Evolutionary conservation across 2,888 invertebrate genomes (phyloP), one percentile per base, ranked within the genome.

Genomic region (Cerastis rubricosa): DNA sequence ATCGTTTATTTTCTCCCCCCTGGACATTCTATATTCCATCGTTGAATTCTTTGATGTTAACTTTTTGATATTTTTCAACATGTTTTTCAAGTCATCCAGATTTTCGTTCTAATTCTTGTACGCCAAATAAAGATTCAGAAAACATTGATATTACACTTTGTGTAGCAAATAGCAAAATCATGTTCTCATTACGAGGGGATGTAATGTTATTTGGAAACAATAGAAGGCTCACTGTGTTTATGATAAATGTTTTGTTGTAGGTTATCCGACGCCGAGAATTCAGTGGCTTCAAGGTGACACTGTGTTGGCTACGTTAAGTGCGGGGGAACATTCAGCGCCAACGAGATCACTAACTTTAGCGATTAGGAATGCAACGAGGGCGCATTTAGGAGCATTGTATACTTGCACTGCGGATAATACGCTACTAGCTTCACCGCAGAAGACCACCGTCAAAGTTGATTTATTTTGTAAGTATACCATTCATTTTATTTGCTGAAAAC

Each of bases 321-420:
- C 94, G 19, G 91, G 92, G 1, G 94, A 94, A 54, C 85, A 92
- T 14, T 93, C 94, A 69, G 63, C 74, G 22, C 89, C 92, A 0
- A 86, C 92, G 49, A 93, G 96, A 80, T 93, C 95, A 6, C 89
- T 95, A 82, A 90, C 92, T 64, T 87, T 95, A 73, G 90, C 91
- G 2, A 88, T 96, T 71, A 92, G 90, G 59, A 95, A 96, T 75
- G 96, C 96, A 61, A 97, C 97, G 57, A 95, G 98, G 71, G 94
- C 96, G 11, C 98, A 98, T 91, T 96, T 98, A 67, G 97, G 97
- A 71, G 97, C 97, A 35, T 94, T 97, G 7, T 98, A 97, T 92
- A 97, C 97, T 40, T 98, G 98, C 91, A 97, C 97, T 89, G 98
- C 98, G 19, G 97, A 97, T 91, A 98, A 98, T 91, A 98, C 98